A percentile compares a stretch with the other conserved stretches of the same genome.
phyloP scores from a whole-genome alignment of 2,888 invertebrate genomes.

The Eupithecia inturbata region DNA sequence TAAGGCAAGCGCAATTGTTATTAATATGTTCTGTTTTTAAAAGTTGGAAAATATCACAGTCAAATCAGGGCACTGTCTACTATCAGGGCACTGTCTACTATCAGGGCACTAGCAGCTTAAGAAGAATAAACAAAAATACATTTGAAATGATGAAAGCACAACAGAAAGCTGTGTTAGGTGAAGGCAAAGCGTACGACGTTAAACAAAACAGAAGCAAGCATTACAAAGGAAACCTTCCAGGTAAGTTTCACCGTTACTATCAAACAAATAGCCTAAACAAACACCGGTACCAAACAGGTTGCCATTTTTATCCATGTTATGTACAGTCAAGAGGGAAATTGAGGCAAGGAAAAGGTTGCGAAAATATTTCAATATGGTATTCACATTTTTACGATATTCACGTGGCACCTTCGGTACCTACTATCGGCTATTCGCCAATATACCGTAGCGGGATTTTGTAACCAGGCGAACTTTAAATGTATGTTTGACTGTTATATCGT shows the following conservation, averaged over 20 bases:
- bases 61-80: too few relatives aligned
- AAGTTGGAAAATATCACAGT: too few relatives aligned
- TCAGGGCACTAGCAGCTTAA: too few relatives aligned
- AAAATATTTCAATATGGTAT: conserved; percentile 81
- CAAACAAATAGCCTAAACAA: conserved; percentile 32
- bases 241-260: conserved; percentile 23
- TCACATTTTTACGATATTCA: conserved; percentile 67
- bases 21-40: too few relatives aligned
- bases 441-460: neutral
- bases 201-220: conserved; percentile 16
- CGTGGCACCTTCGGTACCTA: neutral
- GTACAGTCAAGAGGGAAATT: conserved; percentile 69
- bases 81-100: too few relatives aligned
- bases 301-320: conserved; percentile 67
- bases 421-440: neutral
- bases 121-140: neutral
- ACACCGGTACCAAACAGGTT: conserved; percentile 51
- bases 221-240: conserved; percentile 18
- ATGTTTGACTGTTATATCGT: neutral
- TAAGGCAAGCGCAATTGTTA: too few relatives aligned
- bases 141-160: neutral
- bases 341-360: conserved; percentile 70
- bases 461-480: neutral
- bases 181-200: neutral
- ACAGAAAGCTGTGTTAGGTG: neutral